Evolutionary conservation across 2,113 vertebrate genomes (phyloP).

Genomic region (Urocynchramus pylzowi): DNA sequence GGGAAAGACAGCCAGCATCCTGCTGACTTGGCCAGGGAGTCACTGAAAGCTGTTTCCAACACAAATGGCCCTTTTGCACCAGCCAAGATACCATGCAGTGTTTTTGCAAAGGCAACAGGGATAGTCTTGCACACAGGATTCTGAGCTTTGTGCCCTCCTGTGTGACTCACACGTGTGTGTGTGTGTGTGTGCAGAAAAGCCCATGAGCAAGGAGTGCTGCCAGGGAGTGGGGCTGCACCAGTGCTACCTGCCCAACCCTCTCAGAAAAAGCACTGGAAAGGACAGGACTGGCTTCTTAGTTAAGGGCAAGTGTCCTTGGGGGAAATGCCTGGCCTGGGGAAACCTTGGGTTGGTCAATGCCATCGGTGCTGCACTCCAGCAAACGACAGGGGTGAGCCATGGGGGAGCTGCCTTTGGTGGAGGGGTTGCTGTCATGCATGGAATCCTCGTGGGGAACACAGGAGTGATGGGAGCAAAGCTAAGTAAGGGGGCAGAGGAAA

Average conservation of each 20-base stretch:
- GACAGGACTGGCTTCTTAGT: neutral
- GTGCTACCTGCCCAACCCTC: neutral
- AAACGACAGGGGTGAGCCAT: accelerated
- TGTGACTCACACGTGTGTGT: accelerated
- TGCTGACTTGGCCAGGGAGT: neutral
- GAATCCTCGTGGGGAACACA: neutral
- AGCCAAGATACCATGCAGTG: accelerated
- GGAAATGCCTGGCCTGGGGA: neutral
- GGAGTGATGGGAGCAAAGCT: neutral
- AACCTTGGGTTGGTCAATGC: neutral
- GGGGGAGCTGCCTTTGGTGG: neutral
- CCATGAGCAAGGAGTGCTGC: neutral
- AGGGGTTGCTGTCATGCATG: neutral
- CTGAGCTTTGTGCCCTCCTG: neutral
- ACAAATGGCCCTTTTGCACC: neutral
- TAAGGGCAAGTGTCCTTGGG: accelerated
- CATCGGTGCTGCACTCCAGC: accelerated
- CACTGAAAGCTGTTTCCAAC: neutral
- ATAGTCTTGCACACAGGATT: accelerated
- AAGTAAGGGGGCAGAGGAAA: neutral
- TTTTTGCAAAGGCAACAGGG: neutral
- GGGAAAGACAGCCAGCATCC: neutral
- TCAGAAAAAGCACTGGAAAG: neutral
- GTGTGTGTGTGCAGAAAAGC: neutral
- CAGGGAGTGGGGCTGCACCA: accelerated